Percentiles rank a stretch among this genome's conserved stretches.
These are phyloP conservation scores for Chrysemys picta DNA, from an alignment of 2,113 vertebrate species.

Conservation along the genomic window DNA sequence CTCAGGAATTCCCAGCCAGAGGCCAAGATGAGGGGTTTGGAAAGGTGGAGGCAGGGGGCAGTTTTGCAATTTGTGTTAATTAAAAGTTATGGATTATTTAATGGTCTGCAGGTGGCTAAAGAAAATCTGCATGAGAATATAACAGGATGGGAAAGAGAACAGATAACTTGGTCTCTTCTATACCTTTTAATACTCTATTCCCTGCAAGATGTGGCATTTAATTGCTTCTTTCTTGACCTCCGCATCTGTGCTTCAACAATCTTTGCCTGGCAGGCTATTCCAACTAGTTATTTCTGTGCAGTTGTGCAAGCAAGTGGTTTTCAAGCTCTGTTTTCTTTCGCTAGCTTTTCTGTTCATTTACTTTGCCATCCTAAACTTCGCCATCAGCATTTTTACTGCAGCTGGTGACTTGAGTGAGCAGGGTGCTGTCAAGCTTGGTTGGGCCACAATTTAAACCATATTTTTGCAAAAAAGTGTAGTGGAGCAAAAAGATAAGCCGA, in stretches of 20 bases:
- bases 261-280: neutral
- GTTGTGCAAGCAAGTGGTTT: neutral
- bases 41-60: neutral
- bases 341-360: neutral
- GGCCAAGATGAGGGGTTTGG: neutral
- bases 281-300: neutral
- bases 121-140: neutral
- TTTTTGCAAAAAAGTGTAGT: neutral
- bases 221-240: neutral
- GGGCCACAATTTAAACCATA: neutral
- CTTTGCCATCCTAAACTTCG: fast-evolving
- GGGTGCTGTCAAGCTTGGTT: fast-evolving
- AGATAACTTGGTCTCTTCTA: neutral
- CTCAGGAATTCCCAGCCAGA: neutral
- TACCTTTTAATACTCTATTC: fast-evolving
- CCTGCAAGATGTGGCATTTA: neutral
- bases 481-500: neutral
- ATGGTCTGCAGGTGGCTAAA: neutral
- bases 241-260: neutral
- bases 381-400: fast-evolving
- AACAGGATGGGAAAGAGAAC: neutral
- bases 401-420: fast-evolving
- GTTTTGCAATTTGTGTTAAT: neutral
- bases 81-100: fast-evolving
- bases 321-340: neutral